Percentiles rank a stretch among this genome's conserved stretches.
Conservation (phyloP, 2,797 vertebrate species). For the Steatocranus sp. region DNA sequence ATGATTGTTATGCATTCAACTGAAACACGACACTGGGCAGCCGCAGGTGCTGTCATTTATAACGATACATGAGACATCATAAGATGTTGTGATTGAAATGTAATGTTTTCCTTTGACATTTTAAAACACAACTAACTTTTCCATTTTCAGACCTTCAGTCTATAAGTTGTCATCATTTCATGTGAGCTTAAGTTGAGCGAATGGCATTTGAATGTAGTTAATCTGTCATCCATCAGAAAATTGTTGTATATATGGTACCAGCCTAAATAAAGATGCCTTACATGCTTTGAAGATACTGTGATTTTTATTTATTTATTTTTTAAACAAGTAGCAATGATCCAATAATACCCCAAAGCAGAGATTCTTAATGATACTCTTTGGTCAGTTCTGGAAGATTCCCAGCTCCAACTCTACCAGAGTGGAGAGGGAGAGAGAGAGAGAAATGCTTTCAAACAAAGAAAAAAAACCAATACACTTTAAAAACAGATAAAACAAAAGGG, state of each 20-base stretch:
- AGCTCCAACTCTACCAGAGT: no score
- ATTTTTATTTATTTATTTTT: neutral
- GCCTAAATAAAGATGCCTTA: slow-evolving; percentile 66
- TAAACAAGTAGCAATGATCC: neutral
- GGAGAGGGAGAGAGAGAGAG: no score
- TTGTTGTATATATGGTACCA: slow-evolving; percentile 43
- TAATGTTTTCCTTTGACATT: slow-evolving; percentile 11
- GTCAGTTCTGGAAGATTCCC: no score
- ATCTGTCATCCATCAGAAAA: slow-evolving; percentile 28
- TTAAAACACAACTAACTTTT: slow-evolving; percentile 16
- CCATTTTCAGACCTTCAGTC: neutral
- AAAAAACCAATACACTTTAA: neutral
- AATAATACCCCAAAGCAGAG: neutral
- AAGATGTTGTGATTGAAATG: slow-evolving; percentile 2
- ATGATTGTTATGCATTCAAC: neutral
- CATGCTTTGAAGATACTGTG: neutral
- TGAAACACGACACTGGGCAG: neutral
- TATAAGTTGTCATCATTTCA: neutral
- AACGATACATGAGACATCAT: neutral
- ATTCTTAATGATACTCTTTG: neutral
- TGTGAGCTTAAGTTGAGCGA: slow-evolving; percentile 1
- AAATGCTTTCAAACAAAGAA: neutral
- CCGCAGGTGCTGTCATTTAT: neutral
- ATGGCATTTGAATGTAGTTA: slow-evolving; percentile 41
- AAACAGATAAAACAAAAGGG: neutral